Conservation (phyloP, 2,113 vertebrate genomes). For the Aldabrachelys gigantea region DNA sequence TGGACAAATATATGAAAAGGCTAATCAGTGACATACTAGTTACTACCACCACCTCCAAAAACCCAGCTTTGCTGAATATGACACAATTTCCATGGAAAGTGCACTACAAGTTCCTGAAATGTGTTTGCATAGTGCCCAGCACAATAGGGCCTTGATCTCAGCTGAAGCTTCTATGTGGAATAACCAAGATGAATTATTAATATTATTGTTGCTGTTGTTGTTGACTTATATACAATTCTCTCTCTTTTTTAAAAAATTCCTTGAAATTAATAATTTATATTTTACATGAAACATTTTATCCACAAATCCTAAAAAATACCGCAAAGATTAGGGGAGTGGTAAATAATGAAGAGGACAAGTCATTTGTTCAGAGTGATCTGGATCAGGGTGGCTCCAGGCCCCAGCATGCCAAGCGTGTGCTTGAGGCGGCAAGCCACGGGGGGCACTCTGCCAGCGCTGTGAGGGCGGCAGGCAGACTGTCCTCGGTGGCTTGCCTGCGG, state of each 20-base stretch:
- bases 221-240: neutral
- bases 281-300: neutral
- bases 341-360: neutral
- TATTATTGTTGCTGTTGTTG: neutral
- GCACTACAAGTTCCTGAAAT: constrained; percentile 42
- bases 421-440: too few relatives aligned
- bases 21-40: neutral
- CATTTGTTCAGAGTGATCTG: neutral
- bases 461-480: too few relatives aligned
- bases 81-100: constrained; percentile 12
- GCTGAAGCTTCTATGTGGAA: neutral
- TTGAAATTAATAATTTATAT: neutral
- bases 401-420: too few relatives aligned
- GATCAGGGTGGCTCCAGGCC: neutral
- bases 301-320: neutral
- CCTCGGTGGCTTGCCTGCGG: too few relatives aligned
- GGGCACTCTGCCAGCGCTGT: too few relatives aligned
- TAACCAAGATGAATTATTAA: neutral
- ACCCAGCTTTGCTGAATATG: neutral
- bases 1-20: neutral
- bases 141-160: constrained; percentile 10
- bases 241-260: neutral
- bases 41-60: neutral
- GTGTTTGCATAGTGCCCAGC: constrained; percentile 37
- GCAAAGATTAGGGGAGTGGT: neutral